Evolutionary conservation across 2,797 vertebrate species (phyloP), one percentile per base, ranked within the genome.

Genomic region (Sorex maritimensis): DNA sequence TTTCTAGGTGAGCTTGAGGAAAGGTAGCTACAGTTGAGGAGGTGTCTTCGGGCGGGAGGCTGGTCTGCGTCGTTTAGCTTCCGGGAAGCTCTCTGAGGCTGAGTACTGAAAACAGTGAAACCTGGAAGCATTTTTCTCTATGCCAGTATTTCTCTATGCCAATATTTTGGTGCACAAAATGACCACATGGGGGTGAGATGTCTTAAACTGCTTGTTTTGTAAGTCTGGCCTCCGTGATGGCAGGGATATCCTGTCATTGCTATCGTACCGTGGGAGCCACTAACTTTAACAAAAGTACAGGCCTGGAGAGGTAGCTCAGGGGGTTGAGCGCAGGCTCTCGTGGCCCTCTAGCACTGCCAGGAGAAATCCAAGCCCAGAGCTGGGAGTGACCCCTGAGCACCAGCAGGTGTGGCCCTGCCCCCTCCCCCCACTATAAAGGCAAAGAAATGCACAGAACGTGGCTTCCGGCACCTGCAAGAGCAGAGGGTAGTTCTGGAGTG

Each of bases 71-170:
- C 30, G 15, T 49, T 13, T 23, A 41, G 52, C 8, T 69, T 65
- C 72, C 55, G 28, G 15, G 30, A 71, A 63, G 49, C 13, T n/a
- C 83, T 28, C 49, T 21, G 26, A 61, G 8, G 21, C 9, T 52
- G n/a, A 78, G 61, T 80, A 72, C 21, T n/a, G 67, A 88, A 63
- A 88, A 72, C 72, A 41, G 11, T 49, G 68, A 88, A 69, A 73
- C 9, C 44, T 52, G 30, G 61, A 44, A 52, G 81, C 21, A 69
- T 15, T 73, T 41, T 41, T 15, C 52, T 17, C 38, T 21, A 24
- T 58, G 61, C 12, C 30, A 4, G 0, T 6, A 14, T 58, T 44
- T 87, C 52, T 17, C 38, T 21, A 24, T 58, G 61, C 12, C 30
- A 4, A 1, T 6, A 14, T 58, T 44, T 87, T 65, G 30, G 55